Conservation (phyloP, 2,113 vertebrate genomes). For the Tupaia tana region DNA sequence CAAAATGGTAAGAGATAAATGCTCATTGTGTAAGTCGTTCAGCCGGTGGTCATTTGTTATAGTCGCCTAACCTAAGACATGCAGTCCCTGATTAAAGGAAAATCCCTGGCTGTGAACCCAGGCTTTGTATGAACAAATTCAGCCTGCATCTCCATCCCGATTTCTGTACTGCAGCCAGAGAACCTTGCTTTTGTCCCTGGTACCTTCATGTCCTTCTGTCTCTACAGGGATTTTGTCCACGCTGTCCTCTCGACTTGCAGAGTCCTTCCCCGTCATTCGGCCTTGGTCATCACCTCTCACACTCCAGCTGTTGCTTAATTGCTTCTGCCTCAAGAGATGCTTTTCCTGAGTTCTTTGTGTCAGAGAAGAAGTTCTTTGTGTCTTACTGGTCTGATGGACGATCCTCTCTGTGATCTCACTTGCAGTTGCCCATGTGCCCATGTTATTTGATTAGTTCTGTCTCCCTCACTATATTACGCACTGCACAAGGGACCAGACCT, state of each 20-base stretch:
- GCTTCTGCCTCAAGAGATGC: accelerated
- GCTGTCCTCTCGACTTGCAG: not conserved
- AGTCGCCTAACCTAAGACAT: not conserved
- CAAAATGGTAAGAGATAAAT: too few species aligned
- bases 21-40: not conserved
- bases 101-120: accelerated
- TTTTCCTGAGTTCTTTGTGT: not conserved
- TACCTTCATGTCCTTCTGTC: too few species aligned
- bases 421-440: accelerated
- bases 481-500: not conserved
- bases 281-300: not conserved
- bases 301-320: not conserved
- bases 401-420: not conserved
- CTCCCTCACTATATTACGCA: not conserved
- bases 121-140: not conserved
- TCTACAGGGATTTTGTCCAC: not conserved
- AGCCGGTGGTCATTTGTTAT: not conserved
- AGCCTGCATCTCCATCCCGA: accelerated
- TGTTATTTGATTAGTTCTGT: not conserved
- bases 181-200: not conserved
- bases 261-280: not conserved
- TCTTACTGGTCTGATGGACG: accelerated
- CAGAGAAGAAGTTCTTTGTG: too few species aligned
- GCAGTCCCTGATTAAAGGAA: not conserved
- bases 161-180: too few species aligned